A percentile compares a stretch with the other conserved stretches of the same genome.
Evolutionary conservation across 2,888 invertebrate species (phyloP).

Genomic region (Clostera curtula): DNA sequence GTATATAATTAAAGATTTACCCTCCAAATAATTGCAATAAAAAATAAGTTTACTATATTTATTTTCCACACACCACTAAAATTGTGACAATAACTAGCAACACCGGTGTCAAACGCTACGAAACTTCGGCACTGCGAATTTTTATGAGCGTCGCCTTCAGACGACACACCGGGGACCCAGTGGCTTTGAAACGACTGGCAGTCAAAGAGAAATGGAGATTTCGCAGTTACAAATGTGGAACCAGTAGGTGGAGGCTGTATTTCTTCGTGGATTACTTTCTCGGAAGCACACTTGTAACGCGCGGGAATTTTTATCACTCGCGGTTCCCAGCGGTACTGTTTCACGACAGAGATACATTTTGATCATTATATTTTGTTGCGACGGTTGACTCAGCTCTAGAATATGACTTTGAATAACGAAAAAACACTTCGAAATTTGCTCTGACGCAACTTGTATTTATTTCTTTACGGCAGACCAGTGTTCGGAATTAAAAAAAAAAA

Average conservation of each 20-base stretch:
- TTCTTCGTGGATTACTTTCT: slow-evolving; percentile 68
- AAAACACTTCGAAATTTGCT: slow-evolving; percentile 9
- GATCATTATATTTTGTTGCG: slow-evolving; percentile 54
- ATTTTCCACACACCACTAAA: no score
- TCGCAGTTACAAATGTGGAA: slow-evolving; percentile 69
- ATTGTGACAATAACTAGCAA: no score
- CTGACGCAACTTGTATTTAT: no score
- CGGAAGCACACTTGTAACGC: slow-evolving; percentile 58
- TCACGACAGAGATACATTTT: slow-evolving; percentile 57
- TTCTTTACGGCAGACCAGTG: no score
- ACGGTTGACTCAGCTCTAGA: slow-evolving; percentile 31
- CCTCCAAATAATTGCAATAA: no score
- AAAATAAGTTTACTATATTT: no score
- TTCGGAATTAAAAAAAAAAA: no score
- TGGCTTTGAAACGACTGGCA: slow-evolving; percentile 65
- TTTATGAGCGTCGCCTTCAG: slow-evolving; percentile 64
- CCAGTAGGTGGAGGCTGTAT: slow-evolving; percentile 61
- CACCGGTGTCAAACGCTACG: slow-evolving; percentile 39
- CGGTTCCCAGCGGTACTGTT: slow-evolving; percentile 56
- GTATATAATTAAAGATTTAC: no score
- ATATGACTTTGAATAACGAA: slow-evolving; percentile 36
- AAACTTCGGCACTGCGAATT: slow-evolving; percentile 61
- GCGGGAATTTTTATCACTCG: slow-evolving; percentile 64
- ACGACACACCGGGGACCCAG: slow-evolving; percentile 62
- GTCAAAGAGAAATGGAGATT: slow-evolving; percentile 73